phyloP scores from a whole-genome alignment of 2,888 invertebrate genomes.

The Coelogynopora nodosa region DNA sequence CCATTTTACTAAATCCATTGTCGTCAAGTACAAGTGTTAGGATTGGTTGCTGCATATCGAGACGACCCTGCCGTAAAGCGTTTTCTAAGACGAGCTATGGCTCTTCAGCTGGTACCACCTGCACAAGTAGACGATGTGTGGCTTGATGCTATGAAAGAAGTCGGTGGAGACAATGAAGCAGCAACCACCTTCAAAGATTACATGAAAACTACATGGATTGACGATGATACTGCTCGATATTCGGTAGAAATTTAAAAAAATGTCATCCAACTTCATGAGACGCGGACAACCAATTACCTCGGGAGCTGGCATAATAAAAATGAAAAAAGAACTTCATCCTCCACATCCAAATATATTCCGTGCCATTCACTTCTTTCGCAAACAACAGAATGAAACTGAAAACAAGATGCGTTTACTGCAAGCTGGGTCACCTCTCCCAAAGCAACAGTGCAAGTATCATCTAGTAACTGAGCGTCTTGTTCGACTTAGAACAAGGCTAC shows the following conservation, averaged over 20 bases:
- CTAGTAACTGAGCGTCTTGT: not conserved
- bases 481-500: not conserved
- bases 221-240: not conserved
- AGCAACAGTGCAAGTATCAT: not conserved
- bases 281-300: conserved; percentile 5
- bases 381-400: conserved; percentile 18
- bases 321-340: not conserved
- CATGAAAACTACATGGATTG: not conserved
- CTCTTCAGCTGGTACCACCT: conserved; percentile 20
- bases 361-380: not conserved
- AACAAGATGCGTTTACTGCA: not conserved
- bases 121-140: too few relatives aligned
- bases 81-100: not conserved
- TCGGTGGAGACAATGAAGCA: not conserved
- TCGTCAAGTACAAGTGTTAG: not conserved
- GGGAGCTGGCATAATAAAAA: conserved; percentile 6
- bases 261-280: not conserved
- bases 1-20: not conserved
- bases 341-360: not conserved
- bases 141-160: not conserved
- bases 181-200: conserved; percentile 15
- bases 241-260: not conserved
- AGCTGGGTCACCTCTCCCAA: conserved; percentile 16
- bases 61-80: not conserved
- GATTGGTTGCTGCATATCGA: conserved; percentile 8